Evolutionary conservation across 2,797 vertebrate genomes (phyloP).

Genomic region (Podargus strigoides): DNA sequence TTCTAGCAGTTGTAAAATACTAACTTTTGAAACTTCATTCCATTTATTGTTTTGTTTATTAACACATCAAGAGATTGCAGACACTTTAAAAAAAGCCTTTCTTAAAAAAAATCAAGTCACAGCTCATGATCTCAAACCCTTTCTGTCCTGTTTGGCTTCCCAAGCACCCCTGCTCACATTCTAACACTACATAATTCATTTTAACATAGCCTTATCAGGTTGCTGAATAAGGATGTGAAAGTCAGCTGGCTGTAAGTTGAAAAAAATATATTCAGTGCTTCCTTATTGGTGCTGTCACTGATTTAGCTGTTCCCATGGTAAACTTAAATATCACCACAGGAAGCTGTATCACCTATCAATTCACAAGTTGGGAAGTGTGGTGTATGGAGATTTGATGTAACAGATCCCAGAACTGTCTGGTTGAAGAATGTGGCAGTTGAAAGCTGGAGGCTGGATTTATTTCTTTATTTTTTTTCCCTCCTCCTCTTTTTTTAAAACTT

Average conservation of each 20-base stretch:
- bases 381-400: slow-evolving; percentile 29
- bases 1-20: not conserved
- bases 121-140: not conserved
- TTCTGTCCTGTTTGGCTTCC: not conserved
- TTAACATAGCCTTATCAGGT: not conserved
- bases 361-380: slow-evolving; percentile 33
- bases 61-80: not conserved
- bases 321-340: slow-evolving; percentile 20
- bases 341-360: slow-evolving; percentile 31
- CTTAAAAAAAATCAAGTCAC: not conserved
- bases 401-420: slow-evolving; percentile 21
- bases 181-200: slow-evolving; percentile 42
- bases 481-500: not conserved
- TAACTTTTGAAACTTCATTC: not conserved
- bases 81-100: not conserved
- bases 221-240: slow-evolving; percentile 44
- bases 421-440: slow-evolving; percentile 28
- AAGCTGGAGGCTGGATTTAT: not conserved
- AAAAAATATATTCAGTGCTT: slow-evolving; percentile 9
- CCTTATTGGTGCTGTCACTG: slow-evolving; percentile 38
- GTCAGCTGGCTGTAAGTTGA: not conserved
- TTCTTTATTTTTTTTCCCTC: not conserved
- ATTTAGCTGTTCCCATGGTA: slow-evolving; percentile 47
- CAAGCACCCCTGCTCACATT: slow-evolving; percentile 9
- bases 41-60: not conserved